phyloP scores from a whole-genome alignment of 2,113 vertebrate species.

The Coracopsis vasa region DNA sequence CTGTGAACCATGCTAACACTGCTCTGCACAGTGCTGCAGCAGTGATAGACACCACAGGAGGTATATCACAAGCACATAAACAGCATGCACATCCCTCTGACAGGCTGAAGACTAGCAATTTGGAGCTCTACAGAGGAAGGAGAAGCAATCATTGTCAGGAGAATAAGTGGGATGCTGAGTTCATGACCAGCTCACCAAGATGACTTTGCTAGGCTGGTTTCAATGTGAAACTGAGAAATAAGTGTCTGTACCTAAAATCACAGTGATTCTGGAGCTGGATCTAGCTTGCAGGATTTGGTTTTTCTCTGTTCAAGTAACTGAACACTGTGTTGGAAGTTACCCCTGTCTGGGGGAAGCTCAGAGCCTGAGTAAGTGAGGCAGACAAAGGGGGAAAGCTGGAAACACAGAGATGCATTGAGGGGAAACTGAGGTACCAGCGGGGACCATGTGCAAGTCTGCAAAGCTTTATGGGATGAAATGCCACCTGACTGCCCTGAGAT shows the following conservation, averaged over 20 bases:
- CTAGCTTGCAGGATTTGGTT: background rate
- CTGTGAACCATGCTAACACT: accelerated
- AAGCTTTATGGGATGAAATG: background rate
- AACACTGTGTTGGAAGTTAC: background rate
- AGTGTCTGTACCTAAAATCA: background rate
- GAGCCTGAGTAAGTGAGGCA: background rate
- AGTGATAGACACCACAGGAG: background rate
- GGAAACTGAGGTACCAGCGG: background rate
- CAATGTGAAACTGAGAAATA: background rate
- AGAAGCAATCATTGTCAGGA: background rate
- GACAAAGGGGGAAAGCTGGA: background rate
- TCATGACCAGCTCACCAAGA: background rate
- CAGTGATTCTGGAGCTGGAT: background rate
- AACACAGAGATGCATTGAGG: background rate
- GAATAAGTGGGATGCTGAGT: background rate
- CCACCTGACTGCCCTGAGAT: background rate
- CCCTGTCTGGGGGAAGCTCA: background rate
- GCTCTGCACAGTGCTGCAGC: background rate
- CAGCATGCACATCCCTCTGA: background rate
- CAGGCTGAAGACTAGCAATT: background rate
- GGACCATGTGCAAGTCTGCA: background rate
- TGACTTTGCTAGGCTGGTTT: background rate
- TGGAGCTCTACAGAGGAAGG: background rate
- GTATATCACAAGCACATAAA: background rate
- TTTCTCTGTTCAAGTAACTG: background rate